phyloP scores from a whole-genome alignment of 1,140 invertebrate species.

The Cyclargus thomasi region DNA sequence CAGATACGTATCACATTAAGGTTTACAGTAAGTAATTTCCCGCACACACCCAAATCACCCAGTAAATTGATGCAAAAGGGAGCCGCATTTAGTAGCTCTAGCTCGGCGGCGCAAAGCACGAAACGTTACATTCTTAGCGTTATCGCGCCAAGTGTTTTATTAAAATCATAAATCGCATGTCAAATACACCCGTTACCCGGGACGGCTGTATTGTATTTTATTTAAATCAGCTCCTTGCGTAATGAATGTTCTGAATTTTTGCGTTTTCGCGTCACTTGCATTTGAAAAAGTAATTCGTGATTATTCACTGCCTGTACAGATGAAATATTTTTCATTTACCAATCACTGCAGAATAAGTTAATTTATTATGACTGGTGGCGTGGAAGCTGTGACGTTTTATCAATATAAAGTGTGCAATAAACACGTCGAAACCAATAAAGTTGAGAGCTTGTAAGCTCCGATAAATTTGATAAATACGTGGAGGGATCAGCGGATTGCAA shows the following conservation, averaged over 20 bases:
- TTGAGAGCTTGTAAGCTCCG: background rate
- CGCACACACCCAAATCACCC: background rate
- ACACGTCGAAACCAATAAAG: slow-evolving; percentile 2
- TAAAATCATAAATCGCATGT: slow-evolving; percentile 69
- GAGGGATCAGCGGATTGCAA: background rate
- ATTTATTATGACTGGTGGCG: background rate
- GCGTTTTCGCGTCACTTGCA: background rate
- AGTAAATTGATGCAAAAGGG: background rate
- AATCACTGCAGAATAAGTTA: background rate
- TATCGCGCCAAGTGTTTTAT: slow-evolving; percentile 60
- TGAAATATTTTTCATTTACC: background rate
- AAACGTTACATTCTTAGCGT: slow-evolving; percentile 51
- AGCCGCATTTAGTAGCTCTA: background rate
- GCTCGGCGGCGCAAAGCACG: slow-evolving; percentile 6
- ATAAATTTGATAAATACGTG: slow-evolving; percentile 3
- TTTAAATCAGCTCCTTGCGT: slow-evolving; percentile 49
- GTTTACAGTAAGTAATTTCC: background rate
- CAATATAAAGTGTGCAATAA: slow-evolving; percentile 3
- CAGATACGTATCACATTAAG: background rate
- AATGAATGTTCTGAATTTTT: slow-evolving; percentile 17
- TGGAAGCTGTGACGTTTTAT: background rate
- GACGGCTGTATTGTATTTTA: slow-evolving; percentile 58
- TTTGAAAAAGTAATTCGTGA: background rate
- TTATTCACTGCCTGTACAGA: background rate
- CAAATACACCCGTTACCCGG: slow-evolving; percentile 60